These are phyloP conservation scores for Ptychadena robeensis DNA, from an alignment of 2,797 vertebrate species.

Conservation along the genomic window DNA sequence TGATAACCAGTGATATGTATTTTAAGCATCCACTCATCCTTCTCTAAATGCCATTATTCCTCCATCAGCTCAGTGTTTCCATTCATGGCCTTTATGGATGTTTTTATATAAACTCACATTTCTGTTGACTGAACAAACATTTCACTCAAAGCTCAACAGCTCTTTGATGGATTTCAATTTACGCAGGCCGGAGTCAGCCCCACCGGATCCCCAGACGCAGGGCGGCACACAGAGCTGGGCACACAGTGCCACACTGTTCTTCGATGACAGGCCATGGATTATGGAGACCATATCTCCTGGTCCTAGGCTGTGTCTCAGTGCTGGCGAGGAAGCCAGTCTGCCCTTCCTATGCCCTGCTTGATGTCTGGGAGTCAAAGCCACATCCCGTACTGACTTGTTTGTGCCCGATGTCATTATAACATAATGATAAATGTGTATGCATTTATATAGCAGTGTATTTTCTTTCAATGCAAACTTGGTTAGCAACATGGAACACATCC, in stretches of 20 bases:
- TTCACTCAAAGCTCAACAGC: conserved; percentile 49
- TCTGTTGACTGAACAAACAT: conserved; percentile 57
- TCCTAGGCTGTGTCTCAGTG: conserved; percentile 41
- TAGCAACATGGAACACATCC: conserved; percentile 11
- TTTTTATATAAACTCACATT: conserved; percentile 56
- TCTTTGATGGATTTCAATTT: conserved; percentile 47
- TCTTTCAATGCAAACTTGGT: conserved; percentile 15
- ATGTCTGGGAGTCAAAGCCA: conserved; percentile 48
- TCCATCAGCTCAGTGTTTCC: conserved; percentile 40
- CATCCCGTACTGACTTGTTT: conserved; percentile 21
- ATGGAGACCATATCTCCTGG: conserved; percentile 49
- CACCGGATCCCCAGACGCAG: conserved; percentile 38
- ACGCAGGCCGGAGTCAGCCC: conserved; percentile 40
- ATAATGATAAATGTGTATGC: conserved; percentile 37
- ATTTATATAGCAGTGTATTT: conserved; percentile 21
- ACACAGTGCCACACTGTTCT: conserved; percentile 55
- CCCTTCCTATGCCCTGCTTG: conserved; percentile 58
- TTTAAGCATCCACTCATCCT: not conserved
- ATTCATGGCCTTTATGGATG: conserved; percentile 47
- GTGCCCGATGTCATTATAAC: conserved; percentile 28
- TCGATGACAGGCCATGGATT: conserved; percentile 43
- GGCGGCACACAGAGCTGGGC: conserved; percentile 30
- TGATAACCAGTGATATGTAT: conserved; percentile 11
- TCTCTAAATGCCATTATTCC: conserved; percentile 41
- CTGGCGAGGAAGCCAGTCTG: conserved; percentile 50